Evolutionary conservation across 2,113 vertebrate species (phyloP), one percentile per base, ranked within the genome.

Genomic region (Capreolus pygargus): DNA sequence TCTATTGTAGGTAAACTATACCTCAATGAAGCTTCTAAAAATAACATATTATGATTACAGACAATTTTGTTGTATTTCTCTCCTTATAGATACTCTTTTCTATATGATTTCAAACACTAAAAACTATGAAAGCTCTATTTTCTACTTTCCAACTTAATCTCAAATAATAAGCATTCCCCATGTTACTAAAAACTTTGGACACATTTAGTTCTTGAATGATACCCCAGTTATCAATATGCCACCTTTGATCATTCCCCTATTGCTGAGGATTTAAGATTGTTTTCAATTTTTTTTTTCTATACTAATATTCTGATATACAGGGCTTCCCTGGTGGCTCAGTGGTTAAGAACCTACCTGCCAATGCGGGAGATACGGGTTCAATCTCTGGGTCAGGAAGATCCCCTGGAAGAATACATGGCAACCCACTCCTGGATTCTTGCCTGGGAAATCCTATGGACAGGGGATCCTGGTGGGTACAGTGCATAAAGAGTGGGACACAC

Each of bases 141-240:
- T 52, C 89, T 76, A 93, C 9, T 89, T 95, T 74, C n/a, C 81
- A 92, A 92, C 8, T 54, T 95, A 86, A 61, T 92, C 25, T 86
- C 36, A 92, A 33, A 52, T 86, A 74, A 50, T 54, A 78, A 87
- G 58, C 15, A 39, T 23, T 78, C 30, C 30, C 28, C 39, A 39
- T 33, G 5, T 61, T 89, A 52, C 25, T 89, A 60, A 86, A 50
- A 74, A 36, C 1, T 76, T 70, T n/a, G 33, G 57, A 25, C 86
- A 39, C 16, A 64, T 67, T 82, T 61, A 79, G 67, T 61, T 23
- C 25, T 4, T 97, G 6, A 5, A 64, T 60, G 4, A 54, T 67
- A 54, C 39, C 45, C 50, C 30, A 94, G 30, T 28, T 50, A 57
- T 19, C 76, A 84, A 70, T 36, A 27, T 55, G 25, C 10, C 47